Percentiles rank a stretch among this genome's conserved stretches.
Evolutionary conservation across 1,140 invertebrate genomes (phyloP).

Genomic region (Oryctes rhinoceros): DNA sequence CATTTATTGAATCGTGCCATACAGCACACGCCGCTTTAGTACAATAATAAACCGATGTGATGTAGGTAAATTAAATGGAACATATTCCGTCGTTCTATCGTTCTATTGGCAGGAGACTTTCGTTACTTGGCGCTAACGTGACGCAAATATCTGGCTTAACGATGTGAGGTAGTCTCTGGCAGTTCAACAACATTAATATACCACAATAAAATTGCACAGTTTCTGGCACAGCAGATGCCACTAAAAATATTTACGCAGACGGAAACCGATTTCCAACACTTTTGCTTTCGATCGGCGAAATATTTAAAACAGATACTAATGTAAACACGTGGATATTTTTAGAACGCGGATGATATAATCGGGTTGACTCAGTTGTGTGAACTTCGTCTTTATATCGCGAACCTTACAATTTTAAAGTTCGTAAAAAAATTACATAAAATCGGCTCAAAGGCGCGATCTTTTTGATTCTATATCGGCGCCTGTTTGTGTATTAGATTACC

Average conservation of each 20-base stretch:
- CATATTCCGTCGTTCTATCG: too few species aligned
- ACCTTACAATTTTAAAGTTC: neutral
- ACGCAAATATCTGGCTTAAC: neutral
- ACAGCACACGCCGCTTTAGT: too few species aligned
- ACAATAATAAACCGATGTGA: too few species aligned
- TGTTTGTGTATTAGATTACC: neutral
- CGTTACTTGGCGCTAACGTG: too few species aligned
- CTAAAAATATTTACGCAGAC: neutral
- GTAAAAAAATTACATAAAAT: neutral
- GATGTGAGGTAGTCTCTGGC: neutral
- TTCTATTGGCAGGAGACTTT: too few species aligned
- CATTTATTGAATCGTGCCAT: too few species aligned
- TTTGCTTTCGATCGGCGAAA: slow-evolving; percentile 12
- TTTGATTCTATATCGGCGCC: neutral
- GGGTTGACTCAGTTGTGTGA: neutral
- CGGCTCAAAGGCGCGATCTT: neutral
- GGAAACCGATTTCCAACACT: neutral
- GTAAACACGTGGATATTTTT: neutral
- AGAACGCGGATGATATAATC: neutral
- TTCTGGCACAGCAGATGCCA: neutral
- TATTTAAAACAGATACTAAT: slow-evolving; percentile 1
- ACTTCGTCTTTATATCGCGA: neutral
- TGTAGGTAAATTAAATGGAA: too few species aligned
- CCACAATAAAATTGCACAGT: neutral
- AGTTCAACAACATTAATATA: neutral